A percentile compares a stretch with the other conserved stretches of the same genome.
These are phyloP conservation scores for Cephus pulcher DNA, from an alignment of 2,888 invertebrate species.

Conservation along the genomic window DNA sequence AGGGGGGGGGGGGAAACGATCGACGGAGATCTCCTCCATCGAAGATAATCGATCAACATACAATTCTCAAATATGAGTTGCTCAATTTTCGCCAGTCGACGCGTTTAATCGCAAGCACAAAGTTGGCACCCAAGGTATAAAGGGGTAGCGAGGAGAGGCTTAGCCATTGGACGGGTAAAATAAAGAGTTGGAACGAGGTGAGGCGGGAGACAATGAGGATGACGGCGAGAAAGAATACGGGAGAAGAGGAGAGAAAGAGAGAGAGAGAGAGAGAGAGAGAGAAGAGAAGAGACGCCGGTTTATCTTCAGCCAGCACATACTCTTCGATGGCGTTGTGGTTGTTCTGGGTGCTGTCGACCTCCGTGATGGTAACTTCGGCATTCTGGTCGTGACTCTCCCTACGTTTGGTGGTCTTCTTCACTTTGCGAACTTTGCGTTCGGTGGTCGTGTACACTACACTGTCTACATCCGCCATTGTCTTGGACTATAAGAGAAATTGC, in stretches of 20 bases:
- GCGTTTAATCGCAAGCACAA: no score
- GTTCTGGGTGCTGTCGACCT: constrained; percentile 77
- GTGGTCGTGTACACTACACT: constrained; percentile 88
- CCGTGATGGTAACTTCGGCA: constrained; percentile 84
- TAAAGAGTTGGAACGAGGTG: no score
- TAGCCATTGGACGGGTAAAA: no score
- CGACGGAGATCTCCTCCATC: no score
- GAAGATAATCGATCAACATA: no score
- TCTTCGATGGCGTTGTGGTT: constrained; percentile 78
- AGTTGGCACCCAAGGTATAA: no score
- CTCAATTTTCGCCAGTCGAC: no score
- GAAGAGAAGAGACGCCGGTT: constrained; percentile 15
- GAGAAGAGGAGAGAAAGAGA: not conserved
- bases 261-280: constrained; percentile 1
- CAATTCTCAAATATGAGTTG: no score
- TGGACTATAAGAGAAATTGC: constrained; percentile 6
- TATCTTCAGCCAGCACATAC: constrained; percentile 80
- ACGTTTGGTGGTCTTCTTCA: constrained; percentile 88
- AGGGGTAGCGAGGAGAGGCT: no score
- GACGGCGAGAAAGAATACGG: not conserved
- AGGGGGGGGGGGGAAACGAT: no score
- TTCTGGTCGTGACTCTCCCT: constrained; percentile 80
- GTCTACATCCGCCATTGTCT: constrained; percentile 90
- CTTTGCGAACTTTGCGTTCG: constrained; percentile 88
- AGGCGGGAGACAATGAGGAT: no score